Evolutionary conservation across 2,888 invertebrate genomes (phyloP).

Genomic region (Muschampia plurimacula): DNA sequence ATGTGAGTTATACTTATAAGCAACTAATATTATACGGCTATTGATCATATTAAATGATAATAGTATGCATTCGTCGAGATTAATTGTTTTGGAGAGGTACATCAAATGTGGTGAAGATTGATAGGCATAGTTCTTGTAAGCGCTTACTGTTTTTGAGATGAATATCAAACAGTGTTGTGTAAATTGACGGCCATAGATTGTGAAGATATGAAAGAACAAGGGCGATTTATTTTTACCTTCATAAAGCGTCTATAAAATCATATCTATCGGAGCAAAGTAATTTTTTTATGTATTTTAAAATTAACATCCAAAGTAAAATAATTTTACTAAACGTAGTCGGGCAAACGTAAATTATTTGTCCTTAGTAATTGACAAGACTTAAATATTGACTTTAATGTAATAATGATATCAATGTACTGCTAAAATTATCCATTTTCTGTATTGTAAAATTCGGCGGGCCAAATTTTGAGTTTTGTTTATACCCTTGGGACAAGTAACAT

Average conservation of each 20-base stretch:
- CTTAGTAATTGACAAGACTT: too few relatives aligned
- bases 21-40: conserved; percentile 26
- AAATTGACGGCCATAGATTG: too few relatives aligned
- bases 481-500: conserved; percentile 72
- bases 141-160: not conserved
- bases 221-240: too few relatives aligned
- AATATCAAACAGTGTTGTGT: not conserved
- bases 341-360: too few relatives aligned
- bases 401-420: not conserved
- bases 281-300: not conserved
- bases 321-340: not conserved
- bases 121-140: conserved; percentile 3
- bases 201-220: too few relatives aligned
- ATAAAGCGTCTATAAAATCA: too few relatives aligned
- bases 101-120: not conserved
- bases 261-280: too few relatives aligned
- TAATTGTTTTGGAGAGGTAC: conserved; percentile 23
- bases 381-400: too few relatives aligned
- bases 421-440: not conserved
- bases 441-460: not conserved
- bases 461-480: conserved; percentile 40
- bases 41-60: conserved; percentile 39
- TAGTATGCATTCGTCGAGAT: conserved; percentile 17
- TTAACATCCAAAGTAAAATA: not conserved
- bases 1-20: conserved; percentile 26